phyloP scores from a whole-genome alignment of 2,888 invertebrate genomes.

The Ennomos fuscantarius region DNA sequence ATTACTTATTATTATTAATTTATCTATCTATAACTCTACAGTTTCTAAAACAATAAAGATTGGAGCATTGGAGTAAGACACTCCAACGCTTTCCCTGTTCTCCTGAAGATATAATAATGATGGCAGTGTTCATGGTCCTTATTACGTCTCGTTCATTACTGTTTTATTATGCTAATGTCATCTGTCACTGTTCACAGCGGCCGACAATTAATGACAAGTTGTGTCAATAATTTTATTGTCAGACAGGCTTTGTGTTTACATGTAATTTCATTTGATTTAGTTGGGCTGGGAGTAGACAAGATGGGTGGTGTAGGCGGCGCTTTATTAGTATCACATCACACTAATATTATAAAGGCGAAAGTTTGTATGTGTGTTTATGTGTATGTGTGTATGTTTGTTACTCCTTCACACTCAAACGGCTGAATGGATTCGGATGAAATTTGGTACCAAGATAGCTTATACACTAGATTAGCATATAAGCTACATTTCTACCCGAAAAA shows the following conservation, averaged over 20 bases:
- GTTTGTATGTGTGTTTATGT: too few relatives aligned
- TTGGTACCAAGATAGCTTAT: too few relatives aligned
- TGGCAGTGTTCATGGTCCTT: conserved; percentile 63
- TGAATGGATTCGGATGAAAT: too few relatives aligned
- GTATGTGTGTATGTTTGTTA: too few relatives aligned
- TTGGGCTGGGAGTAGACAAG: conserved; percentile 3
- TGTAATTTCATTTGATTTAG: conserved; percentile 15
- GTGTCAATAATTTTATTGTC: conserved; percentile 24
- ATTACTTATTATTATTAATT: too few relatives aligned
- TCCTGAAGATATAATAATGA: conserved; percentile 59
- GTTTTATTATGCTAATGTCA: conserved; percentile 71
- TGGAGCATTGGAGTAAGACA: conserved; percentile 8
- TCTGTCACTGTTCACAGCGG: conserved; percentile 25
- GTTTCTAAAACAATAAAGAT: too few relatives aligned
- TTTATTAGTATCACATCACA: too few relatives aligned
- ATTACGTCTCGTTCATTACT: conserved; percentile 73
- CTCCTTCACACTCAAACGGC: too few relatives aligned
- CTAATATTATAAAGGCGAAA: too few relatives aligned
- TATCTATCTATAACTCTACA: too few relatives aligned
- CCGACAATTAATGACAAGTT: conserved; percentile 26
- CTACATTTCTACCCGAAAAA: too few relatives aligned
- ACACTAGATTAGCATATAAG: too few relatives aligned
- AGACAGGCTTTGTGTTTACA: conserved; percentile 15
- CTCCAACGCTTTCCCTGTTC: conserved; percentile 47
- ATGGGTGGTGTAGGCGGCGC: conserved; percentile 8